phyloP scores from a whole-genome alignment of 2,888 invertebrate species.

The Syritta pipiens region DNA sequence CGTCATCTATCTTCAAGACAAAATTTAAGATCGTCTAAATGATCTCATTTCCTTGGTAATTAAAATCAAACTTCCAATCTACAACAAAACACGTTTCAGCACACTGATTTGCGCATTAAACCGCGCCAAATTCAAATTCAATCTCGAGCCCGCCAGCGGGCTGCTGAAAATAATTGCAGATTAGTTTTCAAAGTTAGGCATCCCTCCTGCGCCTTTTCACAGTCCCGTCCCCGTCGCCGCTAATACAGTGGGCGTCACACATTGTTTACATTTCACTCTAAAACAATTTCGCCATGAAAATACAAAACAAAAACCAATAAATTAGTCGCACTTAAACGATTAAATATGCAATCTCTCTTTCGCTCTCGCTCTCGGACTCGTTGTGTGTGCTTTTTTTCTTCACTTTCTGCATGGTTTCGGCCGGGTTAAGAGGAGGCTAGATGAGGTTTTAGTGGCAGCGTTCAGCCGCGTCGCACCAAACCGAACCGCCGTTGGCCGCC shows the following conservation, averaged over 20 bases:
- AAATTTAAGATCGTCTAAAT: conserved; percentile 40
- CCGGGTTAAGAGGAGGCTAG: conserved; percentile 32
- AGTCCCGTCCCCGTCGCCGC: too few relatives aligned
- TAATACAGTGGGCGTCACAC: conserved; percentile 52
- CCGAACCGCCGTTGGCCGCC: conserved; percentile 7
- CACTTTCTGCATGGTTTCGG: too few relatives aligned
- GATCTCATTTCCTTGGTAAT: conserved; percentile 19
- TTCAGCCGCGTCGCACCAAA: conserved; percentile 9
- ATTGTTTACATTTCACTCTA: conserved; percentile 67
- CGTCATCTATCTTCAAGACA: background rate
- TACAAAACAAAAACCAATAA: conserved; percentile 65
- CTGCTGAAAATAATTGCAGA: conserved; percentile 37
- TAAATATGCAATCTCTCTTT: conserved; percentile 63
- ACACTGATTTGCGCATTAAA: conserved; percentile 10
- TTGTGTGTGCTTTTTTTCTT: too few relatives aligned
- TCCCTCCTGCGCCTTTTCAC: background rate
- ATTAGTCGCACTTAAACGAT: conserved; percentile 64
- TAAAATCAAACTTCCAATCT: background rate
- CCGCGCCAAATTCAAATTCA: conserved; percentile 7
- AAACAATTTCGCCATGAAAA: conserved; percentile 64
- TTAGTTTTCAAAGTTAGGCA: background rate
- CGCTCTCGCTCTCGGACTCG: conserved; percentile 35
- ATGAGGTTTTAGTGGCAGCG: conserved; percentile 36
- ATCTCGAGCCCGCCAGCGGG: background rate
- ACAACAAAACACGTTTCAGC: background rate